Conservation (phyloP, 1,140 invertebrate species). For the Nomia melanderi region DNA sequence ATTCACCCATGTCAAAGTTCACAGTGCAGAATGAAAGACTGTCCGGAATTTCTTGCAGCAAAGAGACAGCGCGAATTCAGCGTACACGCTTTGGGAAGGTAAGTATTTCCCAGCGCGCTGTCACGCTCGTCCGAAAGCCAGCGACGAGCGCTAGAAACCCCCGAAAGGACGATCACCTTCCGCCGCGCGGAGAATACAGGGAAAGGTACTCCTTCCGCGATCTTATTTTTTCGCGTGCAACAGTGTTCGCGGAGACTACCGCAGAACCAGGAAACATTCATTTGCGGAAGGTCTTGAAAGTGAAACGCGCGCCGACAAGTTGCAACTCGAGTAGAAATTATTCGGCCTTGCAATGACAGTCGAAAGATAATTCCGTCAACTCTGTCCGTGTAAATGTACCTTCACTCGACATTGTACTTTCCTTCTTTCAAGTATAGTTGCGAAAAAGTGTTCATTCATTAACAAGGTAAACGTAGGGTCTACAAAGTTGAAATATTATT, state of each 20-base stretch:
- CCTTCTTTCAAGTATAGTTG: too few relatives aligned
- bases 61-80: too few relatives aligned
- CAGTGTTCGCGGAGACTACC: slow-evolving; percentile 27
- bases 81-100: too few relatives aligned
- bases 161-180: not conserved
- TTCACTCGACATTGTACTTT: slow-evolving; percentile 23
- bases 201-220: slow-evolving; percentile 1
- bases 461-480: too few relatives aligned
- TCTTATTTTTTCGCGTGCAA: slow-evolving; percentile 1
- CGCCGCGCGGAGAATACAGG: not conserved
- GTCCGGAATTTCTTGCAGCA: too few relatives aligned
- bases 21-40: too few relatives aligned
- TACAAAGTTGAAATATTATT: too few relatives aligned
- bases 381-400: slow-evolving; percentile 28
- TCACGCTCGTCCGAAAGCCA: not conserved
- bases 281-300: slow-evolving; percentile 34
- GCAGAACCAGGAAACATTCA: slow-evolving; percentile 27
- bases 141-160: not conserved
- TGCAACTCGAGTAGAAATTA: slow-evolving; percentile 5
- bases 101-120: not conserved
- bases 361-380: slow-evolving; percentile 28
- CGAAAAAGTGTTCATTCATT: too few relatives aligned
- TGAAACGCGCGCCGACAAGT: slow-evolving; percentile 26
- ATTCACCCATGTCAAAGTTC: too few relatives aligned
- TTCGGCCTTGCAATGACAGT: slow-evolving; percentile 29